These are phyloP conservation scores for Dendroctonus ponderosae DNA, from an alignment of 1,140 invertebrate species.

Conservation along the genomic window DNA sequence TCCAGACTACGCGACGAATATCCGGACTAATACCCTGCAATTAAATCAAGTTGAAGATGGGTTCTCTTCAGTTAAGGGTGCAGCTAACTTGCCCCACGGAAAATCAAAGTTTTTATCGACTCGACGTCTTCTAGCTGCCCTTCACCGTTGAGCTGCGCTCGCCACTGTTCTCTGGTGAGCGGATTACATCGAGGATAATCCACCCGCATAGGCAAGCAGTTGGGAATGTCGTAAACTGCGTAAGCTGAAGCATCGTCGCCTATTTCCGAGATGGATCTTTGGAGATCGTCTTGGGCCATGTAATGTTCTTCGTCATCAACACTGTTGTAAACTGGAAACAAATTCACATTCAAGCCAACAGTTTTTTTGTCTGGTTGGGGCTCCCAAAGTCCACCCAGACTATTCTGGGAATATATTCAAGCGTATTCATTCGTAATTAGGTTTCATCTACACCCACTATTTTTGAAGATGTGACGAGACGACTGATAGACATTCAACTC, in stretches of 20 bases:
- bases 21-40: slow-evolving; percentile 59
- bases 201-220: slow-evolving; percentile 59
- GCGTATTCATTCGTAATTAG: too few species aligned
- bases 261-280: slow-evolving; percentile 54
- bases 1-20: slow-evolving; percentile 88
- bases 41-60: background rate
- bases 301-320: slow-evolving; percentile 54
- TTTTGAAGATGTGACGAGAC: too few species aligned
- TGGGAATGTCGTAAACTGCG: slow-evolving; percentile 61
- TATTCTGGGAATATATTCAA: too few species aligned
- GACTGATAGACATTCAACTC: too few species aligned
- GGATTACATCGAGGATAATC: slow-evolving; percentile 63
- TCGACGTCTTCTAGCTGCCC: slow-evolving; percentile 72
- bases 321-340: slow-evolving; percentile 54
- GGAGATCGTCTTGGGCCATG: slow-evolving; percentile 60
- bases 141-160: slow-evolving; percentile 69
- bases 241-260: slow-evolving; percentile 49
- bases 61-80: background rate
- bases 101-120: slow-evolving; percentile 77
- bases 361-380: too few species aligned
- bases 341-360: too few species aligned
- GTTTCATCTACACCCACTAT: too few species aligned
- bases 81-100: slow-evolving; percentile 70
- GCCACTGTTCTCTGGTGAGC: slow-evolving; percentile 77
- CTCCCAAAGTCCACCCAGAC: too few species aligned